phyloP scores from a whole-genome alignment of 2,113 vertebrate species.

The Heloderma charlesbogerti region DNA sequence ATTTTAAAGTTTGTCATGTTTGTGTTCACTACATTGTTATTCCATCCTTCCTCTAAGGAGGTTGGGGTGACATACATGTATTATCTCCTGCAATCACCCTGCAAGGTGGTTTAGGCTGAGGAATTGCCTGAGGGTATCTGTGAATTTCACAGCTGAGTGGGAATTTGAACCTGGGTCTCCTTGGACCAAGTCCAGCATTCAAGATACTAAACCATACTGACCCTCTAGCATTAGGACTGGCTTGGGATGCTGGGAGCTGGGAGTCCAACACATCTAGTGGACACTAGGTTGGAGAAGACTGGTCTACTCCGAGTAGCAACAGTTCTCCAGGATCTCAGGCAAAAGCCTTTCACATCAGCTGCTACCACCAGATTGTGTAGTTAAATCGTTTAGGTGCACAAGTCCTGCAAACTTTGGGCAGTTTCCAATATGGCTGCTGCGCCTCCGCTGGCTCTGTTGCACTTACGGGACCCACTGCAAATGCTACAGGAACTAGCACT shows the following conservation, averaged over 20 bases:
- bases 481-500: no score
- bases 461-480: no score
- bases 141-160: background rate
- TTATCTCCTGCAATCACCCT: background rate
- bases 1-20: background rate
- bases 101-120: background rate
- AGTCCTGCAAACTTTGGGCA: background rate
- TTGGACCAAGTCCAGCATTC: background rate
- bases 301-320: background rate
- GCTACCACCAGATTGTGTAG: background rate
- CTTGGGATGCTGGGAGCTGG: background rate
- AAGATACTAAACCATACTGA: background rate
- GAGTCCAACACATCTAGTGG: background rate
- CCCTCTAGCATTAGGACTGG: background rate
- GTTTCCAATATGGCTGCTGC: background rate
- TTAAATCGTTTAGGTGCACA: background rate
- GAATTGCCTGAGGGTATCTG: background rate
- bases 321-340: background rate
- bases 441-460: no score
- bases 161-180: background rate
- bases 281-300: background rate
- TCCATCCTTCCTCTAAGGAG: background rate
- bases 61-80: background rate
- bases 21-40: background rate
- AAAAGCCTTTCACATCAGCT: background rate